These are phyloP conservation scores for Phataginus tricuspis DNA, from an alignment of 2,797 vertebrate species.

Conservation along the genomic window DNA sequence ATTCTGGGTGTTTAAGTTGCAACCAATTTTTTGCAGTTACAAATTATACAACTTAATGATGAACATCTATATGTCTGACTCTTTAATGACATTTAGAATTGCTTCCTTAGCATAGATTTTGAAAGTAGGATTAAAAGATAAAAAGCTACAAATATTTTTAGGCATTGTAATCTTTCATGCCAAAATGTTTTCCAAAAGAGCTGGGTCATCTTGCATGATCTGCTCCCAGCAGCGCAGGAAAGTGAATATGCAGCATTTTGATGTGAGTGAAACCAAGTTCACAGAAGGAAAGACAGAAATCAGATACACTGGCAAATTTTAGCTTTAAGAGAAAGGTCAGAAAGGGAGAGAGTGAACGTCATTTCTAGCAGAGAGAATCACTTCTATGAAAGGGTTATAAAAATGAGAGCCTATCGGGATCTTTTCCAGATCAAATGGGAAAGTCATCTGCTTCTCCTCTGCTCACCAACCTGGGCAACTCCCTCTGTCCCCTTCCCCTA, in stretches of 20 bases:
- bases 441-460: not conserved
- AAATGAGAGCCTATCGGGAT: not conserved
- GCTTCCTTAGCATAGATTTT: not conserved
- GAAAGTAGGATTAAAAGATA: not conserved
- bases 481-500: not conserved
- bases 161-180: not conserved
- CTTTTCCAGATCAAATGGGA: not conserved
- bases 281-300: not conserved
- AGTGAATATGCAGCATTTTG: not conserved
- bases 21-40: not conserved
- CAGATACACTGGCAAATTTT: not conserved
- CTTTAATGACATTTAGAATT: not conserved
- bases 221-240: not conserved
- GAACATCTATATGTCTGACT: not conserved
- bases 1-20: not conserved
- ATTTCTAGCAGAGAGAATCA: not conserved
- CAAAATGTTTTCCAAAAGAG: constrained; percentile 38
- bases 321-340: not conserved
- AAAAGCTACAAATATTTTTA: constrained; percentile 13
- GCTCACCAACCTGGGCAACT: not conserved
- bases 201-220: not conserved
- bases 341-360: not conserved
- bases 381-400: not conserved
- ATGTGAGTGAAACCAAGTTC: constrained; percentile 21
- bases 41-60: not conserved